Base-by-base conservation (phyloP, 2,888 invertebrate species). In the Branchellion lobata region DNA sequence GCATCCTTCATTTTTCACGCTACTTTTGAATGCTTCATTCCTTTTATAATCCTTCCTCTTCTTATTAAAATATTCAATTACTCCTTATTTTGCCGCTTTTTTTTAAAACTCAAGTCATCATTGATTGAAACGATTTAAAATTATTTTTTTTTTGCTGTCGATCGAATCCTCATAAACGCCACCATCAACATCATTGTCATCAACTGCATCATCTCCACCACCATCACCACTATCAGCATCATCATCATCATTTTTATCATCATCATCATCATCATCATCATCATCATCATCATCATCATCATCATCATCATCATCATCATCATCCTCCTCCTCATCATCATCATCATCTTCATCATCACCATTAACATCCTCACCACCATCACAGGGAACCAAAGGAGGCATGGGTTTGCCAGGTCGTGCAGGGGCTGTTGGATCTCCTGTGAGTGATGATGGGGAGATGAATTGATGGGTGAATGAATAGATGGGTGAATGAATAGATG, bases 381-480 rank as follows among this genome's bases (percentile, higher is more conserved):
- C 84, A 69, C 83, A 92, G 92, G 94, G 94, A 69, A 90, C 91
- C 75, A 93, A 94, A 89, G 94, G 95, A 0, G 93, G 93, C 0
- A 89, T 92, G 83, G 94, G 94, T 36, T 94, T 94, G 88, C 90
- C 91, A 40, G 94, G 94, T 0, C 88, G 91, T 0, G 90, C 91
- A 34, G 94, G 94, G 1, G 88, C 90, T 8, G 86, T 91, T 0
- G 94, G 94, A 18, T 79, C 81, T 24, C 79, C 78, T 73, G 82
- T 82, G 68, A 76, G 81, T 57, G 21, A 40, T 34, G 11, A 40
- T 36, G 36, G n/a, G n/a, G n/a, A n/a, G n/a, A n/a, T n/a, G n/a
- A n/a, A n/a, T n/a, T n/a, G n/a, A n/a, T n/a, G n/a, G n/a, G n/a
- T n/a, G n/a, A n/a, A n/a, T n/a, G n/a, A n/a, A n/a, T n/a, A n/a